phyloP scores from a whole-genome alignment of 2,888 invertebrate species.

The Melanchra persicariae region DNA sequence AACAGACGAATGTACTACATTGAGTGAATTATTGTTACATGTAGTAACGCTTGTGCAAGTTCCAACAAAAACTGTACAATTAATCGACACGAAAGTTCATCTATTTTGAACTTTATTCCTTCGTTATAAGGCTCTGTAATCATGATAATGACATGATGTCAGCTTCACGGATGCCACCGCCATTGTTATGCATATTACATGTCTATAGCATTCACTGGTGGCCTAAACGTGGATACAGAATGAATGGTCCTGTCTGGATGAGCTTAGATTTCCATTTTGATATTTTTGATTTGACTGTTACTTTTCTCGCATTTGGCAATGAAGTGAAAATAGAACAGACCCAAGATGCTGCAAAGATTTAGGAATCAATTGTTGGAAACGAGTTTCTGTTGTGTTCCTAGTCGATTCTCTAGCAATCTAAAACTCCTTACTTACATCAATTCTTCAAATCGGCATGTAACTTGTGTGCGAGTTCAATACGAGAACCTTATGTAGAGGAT shows the following conservation, averaged over 20 bases:
- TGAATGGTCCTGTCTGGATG: constrained; percentile 44
- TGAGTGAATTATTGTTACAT: constrained; percentile 56
- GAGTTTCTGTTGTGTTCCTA: constrained; percentile 59
- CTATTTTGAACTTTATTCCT: constrained; percentile 55
- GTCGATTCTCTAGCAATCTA: constrained; percentile 51
- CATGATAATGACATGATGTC: constrained; percentile 60
- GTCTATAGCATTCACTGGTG: constrained; percentile 61
- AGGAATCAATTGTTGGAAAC: constrained; percentile 56
- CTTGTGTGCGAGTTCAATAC: constrained; percentile 37
- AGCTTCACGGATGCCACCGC: constrained; percentile 59
- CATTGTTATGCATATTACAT: constrained; percentile 70
- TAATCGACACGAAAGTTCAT: constrained; percentile 44
- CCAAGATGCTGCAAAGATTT: constrained; percentile 45
- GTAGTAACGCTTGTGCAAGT: constrained; percentile 47
- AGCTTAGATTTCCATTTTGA: constrained; percentile 25
- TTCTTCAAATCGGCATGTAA: constrained; percentile 40
- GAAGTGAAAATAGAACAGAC: constrained; percentile 41
- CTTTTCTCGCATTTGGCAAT: constrained; percentile 26
- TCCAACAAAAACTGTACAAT: constrained; percentile 56
- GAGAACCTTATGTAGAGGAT: not conserved
- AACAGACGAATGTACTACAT: constrained; percentile 55
- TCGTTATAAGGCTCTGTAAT: constrained; percentile 54
- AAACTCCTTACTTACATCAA: constrained; percentile 49
- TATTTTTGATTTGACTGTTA: constrained; percentile 18
- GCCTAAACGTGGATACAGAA: constrained; percentile 48